phyloP scores from a whole-genome alignment of 1,140 invertebrate species.

The Hylaeus volcanicus region DNA sequence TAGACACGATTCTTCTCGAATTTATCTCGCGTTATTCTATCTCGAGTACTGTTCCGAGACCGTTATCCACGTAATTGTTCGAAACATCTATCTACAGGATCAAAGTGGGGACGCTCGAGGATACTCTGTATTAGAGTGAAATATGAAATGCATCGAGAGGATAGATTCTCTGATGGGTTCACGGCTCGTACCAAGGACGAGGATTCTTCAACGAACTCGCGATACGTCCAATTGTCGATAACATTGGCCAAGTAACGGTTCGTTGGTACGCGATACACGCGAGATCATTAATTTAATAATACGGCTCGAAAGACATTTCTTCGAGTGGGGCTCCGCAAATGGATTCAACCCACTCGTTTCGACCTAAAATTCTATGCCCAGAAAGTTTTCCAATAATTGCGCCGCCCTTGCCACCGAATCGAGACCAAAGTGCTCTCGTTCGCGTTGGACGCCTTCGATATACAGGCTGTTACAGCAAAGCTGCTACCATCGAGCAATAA shows the following conservation, averaged over 20 bases:
- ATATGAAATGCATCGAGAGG: not conserved
- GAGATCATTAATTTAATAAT: not conserved
- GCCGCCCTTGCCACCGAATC: slow-evolving; percentile 8
- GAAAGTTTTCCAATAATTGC: slow-evolving; percentile 49
- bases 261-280: too few relatives aligned
- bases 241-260: not conserved
- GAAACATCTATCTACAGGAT: too few relatives aligned
- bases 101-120: too few relatives aligned
- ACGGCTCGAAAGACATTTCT: not conserved
- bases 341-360: not conserved
- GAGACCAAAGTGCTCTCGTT: slow-evolving; percentile 16
- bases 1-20: too few relatives aligned
- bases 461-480: not conserved
- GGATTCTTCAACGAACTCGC: not conserved
- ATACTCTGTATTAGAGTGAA: too few relatives aligned
- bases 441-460: not conserved
- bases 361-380: slow-evolving; percentile 9
- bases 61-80: too few relatives aligned
- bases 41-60: too few relatives aligned
- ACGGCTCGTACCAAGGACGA: too few relatives aligned
- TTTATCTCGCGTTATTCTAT: too few relatives aligned
- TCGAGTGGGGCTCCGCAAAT: not conserved
- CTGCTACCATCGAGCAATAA: too few relatives aligned
- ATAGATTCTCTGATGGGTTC: not conserved
- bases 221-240: not conserved